Percentiles rank a stretch among this genome's conserved stretches.
Conservation (phyloP, 1,140 invertebrate species). For the Drosophila insularis region DNA sequence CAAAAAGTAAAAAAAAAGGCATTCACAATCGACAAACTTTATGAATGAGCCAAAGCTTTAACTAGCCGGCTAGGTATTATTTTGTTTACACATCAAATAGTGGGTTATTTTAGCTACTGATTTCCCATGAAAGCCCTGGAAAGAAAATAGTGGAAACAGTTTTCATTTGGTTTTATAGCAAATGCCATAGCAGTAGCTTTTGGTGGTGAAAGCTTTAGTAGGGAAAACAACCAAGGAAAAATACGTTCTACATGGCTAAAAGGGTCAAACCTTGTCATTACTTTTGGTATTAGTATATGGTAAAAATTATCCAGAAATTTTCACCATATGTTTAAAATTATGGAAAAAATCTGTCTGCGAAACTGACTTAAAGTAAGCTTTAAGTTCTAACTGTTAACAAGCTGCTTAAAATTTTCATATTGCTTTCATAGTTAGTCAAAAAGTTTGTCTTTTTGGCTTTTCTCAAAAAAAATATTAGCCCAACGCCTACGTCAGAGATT, state of each 20-base stretch:
- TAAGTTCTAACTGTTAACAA: too few species aligned
- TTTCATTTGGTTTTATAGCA: conserved; percentile 32
- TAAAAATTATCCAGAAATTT: neutral
- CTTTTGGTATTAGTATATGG: neutral
- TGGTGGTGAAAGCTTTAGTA: conserved; percentile 20
- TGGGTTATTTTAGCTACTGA: conserved; percentile 26
- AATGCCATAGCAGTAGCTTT: conserved; percentile 22
- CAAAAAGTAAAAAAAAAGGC: conserved; percentile 26
- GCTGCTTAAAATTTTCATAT: too few species aligned
- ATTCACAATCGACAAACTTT: conserved; percentile 27
- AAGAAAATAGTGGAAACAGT: conserved; percentile 50
- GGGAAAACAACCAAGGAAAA: neutral
- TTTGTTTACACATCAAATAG: conserved; percentile 45
- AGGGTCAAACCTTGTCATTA: neutral
- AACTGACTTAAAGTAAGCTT: too few species aligned
- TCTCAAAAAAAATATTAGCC: too few species aligned
- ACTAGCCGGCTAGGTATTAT: conserved; percentile 39
- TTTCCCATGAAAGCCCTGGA: conserved; percentile 52
- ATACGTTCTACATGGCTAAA: neutral
- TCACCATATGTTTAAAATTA: too few species aligned
- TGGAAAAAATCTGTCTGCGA: too few species aligned
- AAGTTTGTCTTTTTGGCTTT: too few species aligned
- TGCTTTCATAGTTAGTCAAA: too few species aligned
- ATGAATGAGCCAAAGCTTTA: conserved; percentile 58
- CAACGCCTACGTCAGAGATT: too few species aligned